phyloP scores from a whole-genome alignment of 2,113 vertebrate genomes.

The Fregata magnificens region DNA sequence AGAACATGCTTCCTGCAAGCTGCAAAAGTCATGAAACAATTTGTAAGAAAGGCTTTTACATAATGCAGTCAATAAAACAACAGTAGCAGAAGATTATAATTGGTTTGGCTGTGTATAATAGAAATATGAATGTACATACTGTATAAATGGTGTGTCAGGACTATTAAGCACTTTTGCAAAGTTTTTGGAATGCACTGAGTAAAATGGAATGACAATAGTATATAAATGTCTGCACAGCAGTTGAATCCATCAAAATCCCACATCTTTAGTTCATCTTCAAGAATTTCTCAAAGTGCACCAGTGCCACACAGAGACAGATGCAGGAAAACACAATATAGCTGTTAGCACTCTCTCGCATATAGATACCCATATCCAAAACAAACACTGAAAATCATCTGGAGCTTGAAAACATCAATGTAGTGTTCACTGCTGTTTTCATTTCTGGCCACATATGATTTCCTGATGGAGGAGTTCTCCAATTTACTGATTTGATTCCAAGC shows the following conservation, averaged over 20 bases:
- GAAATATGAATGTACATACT: neutral
- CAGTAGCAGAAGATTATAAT: neutral
- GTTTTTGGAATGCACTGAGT: neutral
- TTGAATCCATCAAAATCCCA: neutral
- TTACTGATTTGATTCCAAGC: neutral
- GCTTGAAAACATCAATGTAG: neutral
- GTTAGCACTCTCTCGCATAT: neutral
- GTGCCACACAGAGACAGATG: conserved; percentile 57
- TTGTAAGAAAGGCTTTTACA: neutral
- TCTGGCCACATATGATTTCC: neutral
- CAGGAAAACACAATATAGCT: conserved; percentile 19
- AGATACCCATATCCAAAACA: neutral
- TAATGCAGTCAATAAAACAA: neutral
- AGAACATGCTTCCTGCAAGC: neutral
- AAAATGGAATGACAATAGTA: neutral
- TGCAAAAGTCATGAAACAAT: neutral
- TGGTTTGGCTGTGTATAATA: neutral
- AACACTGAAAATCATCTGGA: neutral
- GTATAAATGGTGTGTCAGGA: neutral
- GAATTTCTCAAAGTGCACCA: conserved; percentile 51
- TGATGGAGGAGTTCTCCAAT: neutral
- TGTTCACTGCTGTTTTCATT: neutral
- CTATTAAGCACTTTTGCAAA: neutral
- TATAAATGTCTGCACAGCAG: neutral
- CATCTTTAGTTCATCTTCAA: neutral